Base-by-base conservation (phyloP, 2,113 vertebrate species). In the Xenotilapia leptura region DNA sequence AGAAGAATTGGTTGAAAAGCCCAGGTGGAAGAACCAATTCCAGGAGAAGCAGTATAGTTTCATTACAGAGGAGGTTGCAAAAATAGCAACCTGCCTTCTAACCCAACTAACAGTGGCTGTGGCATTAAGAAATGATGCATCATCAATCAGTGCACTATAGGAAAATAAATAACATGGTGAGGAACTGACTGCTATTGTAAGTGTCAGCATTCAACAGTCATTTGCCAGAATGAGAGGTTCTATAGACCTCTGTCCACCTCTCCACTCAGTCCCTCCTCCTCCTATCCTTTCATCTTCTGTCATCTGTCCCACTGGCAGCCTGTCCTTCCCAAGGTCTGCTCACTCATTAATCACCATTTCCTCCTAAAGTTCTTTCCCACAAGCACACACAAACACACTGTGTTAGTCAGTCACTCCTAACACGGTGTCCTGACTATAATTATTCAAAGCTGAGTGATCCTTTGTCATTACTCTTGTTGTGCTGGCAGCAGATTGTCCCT, bases 321-420 rank as follows among this genome's bases (percentile, higher is more conserved):
- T 85, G 94, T 93, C 94, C 92, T 92, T 92, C 92, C 88, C 92
- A 94, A 94, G 89, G 89, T 92, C 91, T 87, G 85, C 88, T 84
- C 80, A 14, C 23, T 86, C 82, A 23, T 94, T 92, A 87, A 94
- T 94, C 94, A 94, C 90, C 87, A 85, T 82, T 62, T 53, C 51
- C 60, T 90, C 28, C 88, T 84, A 31, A 85, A 60, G 68, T 82
- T 83, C 40, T 31, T 17, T 26, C 82, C 23, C 51, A 33, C 23
- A 33, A 19, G 15, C 36, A 26, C 40, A 28, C 85, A 85, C 36
- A 33, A 38, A 68, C 84, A 55, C 70, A 51, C 12, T 1, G 21
- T 28, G 38, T 86, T 91, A 88, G 91, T 90, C 91, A 85, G 83
- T 91, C 89, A 70, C 84, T 90, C 49, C 33, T 82, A 84, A 75